Conservation (phyloP, 2,113 vertebrate genomes). For the Orycteropus afer region DNA sequence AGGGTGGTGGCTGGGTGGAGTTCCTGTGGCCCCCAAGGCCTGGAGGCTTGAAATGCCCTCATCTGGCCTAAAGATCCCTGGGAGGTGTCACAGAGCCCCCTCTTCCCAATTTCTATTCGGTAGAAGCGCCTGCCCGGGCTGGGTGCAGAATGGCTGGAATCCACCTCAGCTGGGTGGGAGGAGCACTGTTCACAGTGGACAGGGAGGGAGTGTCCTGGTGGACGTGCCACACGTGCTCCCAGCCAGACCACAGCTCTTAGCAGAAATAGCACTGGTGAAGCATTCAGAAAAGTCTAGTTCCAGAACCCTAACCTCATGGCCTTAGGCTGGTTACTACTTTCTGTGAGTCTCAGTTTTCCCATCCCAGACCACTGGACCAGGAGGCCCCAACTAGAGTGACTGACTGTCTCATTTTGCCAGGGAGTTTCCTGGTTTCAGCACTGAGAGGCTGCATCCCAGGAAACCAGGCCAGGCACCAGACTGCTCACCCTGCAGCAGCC, state of each 20-base stretch:
- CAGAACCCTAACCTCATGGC: neutral
- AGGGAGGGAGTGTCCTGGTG: neutral
- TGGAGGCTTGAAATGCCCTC: rapidly evolving
- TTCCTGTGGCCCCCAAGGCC: rapidly evolving
- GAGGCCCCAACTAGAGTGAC: neutral
- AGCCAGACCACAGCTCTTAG: rapidly evolving
- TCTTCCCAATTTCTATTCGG: rapidly evolving
- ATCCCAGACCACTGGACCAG: rapidly evolving
- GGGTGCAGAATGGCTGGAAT: neutral
- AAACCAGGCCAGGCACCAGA: too few relatives aligned
- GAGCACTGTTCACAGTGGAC: rapidly evolving
- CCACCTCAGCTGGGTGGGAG: rapidly evolving
- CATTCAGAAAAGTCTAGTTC: too few relatives aligned
- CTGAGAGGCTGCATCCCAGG: neutral
- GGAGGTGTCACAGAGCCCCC: rapidly evolving
- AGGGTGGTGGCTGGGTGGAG: rapidly evolving
- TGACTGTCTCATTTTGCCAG: too few relatives aligned
- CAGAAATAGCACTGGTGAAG: rapidly evolving
- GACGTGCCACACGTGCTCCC: neutral
- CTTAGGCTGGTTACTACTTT: neutral
- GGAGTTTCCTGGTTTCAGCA: neutral
- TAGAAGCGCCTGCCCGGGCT: neutral
- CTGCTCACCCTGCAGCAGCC: neutral
- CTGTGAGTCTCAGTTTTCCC: neutral
- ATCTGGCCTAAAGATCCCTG: neutral